Percentiles rank a stretch among this genome's conserved stretches.
Evolutionary conservation across 2,888 invertebrate species (phyloP).

Genomic region (Eurytoma californica): DNA sequence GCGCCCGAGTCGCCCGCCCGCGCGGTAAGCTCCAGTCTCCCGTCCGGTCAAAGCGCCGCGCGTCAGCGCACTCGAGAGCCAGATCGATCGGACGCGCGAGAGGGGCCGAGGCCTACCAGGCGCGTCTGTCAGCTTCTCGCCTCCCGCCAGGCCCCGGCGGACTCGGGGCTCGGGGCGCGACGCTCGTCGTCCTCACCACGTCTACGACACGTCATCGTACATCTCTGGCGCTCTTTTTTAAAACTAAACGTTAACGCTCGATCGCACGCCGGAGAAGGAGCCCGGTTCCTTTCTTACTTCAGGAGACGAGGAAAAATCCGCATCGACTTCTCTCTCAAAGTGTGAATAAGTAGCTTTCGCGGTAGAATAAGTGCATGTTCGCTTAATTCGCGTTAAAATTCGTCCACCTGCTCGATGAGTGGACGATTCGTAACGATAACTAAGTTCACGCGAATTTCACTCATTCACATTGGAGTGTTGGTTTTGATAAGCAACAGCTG

Average conservation of each 20-base stretch:
- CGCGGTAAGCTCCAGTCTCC: neutral
- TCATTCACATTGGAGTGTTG: too few species aligned
- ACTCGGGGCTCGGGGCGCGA: neutral
- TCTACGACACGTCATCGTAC: neutral
- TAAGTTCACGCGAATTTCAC: too few species aligned
- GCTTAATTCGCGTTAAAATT: too few species aligned
- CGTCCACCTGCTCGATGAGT: too few species aligned
- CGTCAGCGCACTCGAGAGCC: conserved; percentile 17
- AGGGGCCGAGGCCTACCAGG: neutral
- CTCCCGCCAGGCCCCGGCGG: neutral
- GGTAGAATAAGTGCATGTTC: too few species aligned
- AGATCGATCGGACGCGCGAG: neutral
- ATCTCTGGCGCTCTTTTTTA: neutral
- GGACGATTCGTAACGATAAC: too few species aligned
- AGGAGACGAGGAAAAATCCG: too few species aligned
- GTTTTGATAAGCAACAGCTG: too few species aligned
- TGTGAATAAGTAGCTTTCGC: too few species aligned
- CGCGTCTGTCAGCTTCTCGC: neutral
- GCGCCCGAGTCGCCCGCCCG: neutral
- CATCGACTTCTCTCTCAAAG: too few species aligned
- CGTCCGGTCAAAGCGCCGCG: neutral
- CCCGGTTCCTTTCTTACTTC: neutral
- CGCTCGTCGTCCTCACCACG: neutral
- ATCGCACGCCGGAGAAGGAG: neutral
- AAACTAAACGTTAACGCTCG: neutral